Conservation (phyloP, 2,888 invertebrate genomes). For the Drosophila histrio region DNA sequence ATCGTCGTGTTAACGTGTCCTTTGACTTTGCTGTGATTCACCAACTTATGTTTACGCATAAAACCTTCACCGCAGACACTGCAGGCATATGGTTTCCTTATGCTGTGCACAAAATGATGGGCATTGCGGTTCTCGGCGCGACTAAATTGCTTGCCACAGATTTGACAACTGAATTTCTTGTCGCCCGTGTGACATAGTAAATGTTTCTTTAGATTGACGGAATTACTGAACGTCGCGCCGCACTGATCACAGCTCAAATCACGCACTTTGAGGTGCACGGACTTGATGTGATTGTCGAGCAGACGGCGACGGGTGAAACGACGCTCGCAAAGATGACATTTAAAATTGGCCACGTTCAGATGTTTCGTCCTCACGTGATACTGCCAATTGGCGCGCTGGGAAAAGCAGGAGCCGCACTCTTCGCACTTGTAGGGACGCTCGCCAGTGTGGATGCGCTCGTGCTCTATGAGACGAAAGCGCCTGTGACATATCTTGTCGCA, state of each 20-base stretch:
- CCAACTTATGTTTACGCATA: conserved; percentile 92
- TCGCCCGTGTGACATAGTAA: conserved; percentile 91
- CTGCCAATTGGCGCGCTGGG: conserved; percentile 92
- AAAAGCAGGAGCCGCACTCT: conserved; percentile 90
- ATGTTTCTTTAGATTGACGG: conserved; percentile 91
- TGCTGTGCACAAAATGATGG: conserved; percentile 93
- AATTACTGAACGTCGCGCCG: conserved; percentile 91
- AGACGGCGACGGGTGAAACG: conserved; percentile 89
- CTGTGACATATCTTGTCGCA: conserved; percentile 85
- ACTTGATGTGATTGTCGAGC: conserved; percentile 92
- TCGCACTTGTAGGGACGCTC: conserved; percentile 92
- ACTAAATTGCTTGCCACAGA: conserved; percentile 93
- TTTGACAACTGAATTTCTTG: conserved; percentile 90
- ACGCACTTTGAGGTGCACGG: conserved; percentile 91
- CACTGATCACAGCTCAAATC: conserved; percentile 90
- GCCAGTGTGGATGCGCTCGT: conserved; percentile 91
- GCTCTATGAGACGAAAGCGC: conserved; percentile 91
- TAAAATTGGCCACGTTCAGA: conserved; percentile 88
- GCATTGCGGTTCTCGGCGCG: conserved; percentile 93
- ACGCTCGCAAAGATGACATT: conserved; percentile 89
- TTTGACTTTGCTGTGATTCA: conserved; percentile 88
- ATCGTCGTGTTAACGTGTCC: conserved; percentile 91
- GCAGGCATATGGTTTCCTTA: conserved; percentile 94
- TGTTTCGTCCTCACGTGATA: conserved; percentile 92
- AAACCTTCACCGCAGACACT: conserved; percentile 91